Evolutionary conservation across 2,888 invertebrate genomes (phyloP).

Genomic region (Thera britannica): DNA sequence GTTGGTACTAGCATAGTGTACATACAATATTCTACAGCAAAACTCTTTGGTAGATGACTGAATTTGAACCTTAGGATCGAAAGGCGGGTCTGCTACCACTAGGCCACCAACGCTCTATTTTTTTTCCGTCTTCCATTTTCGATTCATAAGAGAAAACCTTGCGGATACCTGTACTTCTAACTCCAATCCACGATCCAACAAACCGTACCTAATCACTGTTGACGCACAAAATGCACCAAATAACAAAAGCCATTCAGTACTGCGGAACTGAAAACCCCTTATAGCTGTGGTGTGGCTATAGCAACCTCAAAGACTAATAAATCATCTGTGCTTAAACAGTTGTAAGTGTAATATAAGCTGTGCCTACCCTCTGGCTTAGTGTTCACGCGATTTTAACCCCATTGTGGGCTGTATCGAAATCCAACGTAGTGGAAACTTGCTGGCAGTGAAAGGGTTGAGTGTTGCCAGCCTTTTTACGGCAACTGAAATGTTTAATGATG

Average conservation of each 20-base stretch:
- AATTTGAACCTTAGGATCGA: no score
- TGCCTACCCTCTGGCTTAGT: slow-evolving; percentile 21
- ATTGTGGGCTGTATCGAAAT: slow-evolving; percentile 39
- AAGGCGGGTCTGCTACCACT: no score
- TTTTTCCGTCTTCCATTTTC: not conserved
- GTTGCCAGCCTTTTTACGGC: slow-evolving; percentile 26
- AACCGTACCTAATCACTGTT: slow-evolving; percentile 22
- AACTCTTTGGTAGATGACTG: no score
- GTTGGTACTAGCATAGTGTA: no score
- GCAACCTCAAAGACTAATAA: slow-evolving; percentile 10
- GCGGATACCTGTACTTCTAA: slow-evolving; percentile 15
- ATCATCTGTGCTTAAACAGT: slow-evolving; percentile 10
- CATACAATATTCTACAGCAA: no score
- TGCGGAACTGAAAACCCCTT: not conserved
- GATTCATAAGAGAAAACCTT: not conserved
- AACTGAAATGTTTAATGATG: slow-evolving; percentile 10
- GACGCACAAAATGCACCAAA: slow-evolving; percentile 30
- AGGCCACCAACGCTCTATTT: no score
- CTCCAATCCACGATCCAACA: slow-evolving; percentile 20
- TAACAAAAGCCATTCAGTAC: slow-evolving; percentile 14
- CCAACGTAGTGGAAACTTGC: slow-evolving; percentile 26
- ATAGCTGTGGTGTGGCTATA: not conserved
- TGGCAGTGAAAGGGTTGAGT: slow-evolving; percentile 33
- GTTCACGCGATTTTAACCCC: slow-evolving; percentile 45
- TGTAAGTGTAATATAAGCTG: slow-evolving; percentile 19